Evolutionary conservation across 2,113 vertebrate genomes (phyloP), one percentile per base, ranked within the genome.

Genomic region (Thamnaconus septentrionalis): DNA sequence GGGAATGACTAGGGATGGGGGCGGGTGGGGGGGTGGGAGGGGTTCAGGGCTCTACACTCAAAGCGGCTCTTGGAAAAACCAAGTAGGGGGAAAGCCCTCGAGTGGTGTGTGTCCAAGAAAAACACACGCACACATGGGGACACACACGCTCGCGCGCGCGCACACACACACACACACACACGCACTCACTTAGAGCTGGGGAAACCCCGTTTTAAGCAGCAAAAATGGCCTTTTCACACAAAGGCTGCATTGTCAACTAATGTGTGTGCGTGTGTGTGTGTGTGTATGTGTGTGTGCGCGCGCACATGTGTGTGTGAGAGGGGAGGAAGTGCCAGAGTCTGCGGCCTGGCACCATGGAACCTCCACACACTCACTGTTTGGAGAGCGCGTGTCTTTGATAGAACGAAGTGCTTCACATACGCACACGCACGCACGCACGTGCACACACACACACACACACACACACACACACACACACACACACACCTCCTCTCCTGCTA

Each of bases 71-170:
- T 76, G 86, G 84, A 90, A 90, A 88, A 86, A 88, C 64, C 74
- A 87, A 81, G 71, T 75, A 81, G 81, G 86, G 18, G 88, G 82
- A 90, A 88, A 90, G 84, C 85, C 84, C 87, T 85, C 1, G 9
- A 75, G 78, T 71, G 8, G 71, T 41, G 43, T 3, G 44, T 5
- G 18, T 80, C 88, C 85, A 87, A 90, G 65, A 80, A 77, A 84
- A 82, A 88, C 78, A 84, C 73, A 59, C 78, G 61, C 55, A 44
- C 58, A 71, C 41, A 59, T 52, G 50, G 49, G 44, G 8, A 11
- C 48, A 7, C 11, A 62, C 41, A 54, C 53, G 77, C 48, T n/a
- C n/a, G n/a, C n/a, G n/a, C 18, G 18, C 18, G 63, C 52, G 41
- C 56, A 57, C 58, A 70, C 10, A 59, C 18, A 12, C 10, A 56